These are phyloP conservation scores for Drosophila pandora DNA, from an alignment of 1,140 invertebrate species.

Conservation along the genomic window DNA sequence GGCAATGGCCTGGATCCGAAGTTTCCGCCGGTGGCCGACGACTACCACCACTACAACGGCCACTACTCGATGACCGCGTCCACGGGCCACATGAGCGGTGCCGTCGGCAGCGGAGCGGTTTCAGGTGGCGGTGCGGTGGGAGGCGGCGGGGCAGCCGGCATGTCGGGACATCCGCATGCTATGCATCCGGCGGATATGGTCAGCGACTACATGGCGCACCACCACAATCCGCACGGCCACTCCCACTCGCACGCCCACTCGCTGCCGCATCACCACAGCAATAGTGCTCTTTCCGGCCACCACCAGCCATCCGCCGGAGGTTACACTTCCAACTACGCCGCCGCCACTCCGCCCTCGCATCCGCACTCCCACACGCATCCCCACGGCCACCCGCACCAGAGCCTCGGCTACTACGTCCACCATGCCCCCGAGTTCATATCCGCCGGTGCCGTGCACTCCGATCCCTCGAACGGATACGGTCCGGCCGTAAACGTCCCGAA, in stretches of 20 bases:
- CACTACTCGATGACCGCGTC: constrained; percentile 82
- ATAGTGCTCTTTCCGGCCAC: constrained; percentile 74
- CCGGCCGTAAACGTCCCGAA: constrained; percentile 69
- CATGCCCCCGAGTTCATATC: constrained; percentile 77
- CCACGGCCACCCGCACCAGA: constrained; percentile 74
- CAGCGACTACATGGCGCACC: constrained; percentile 81
- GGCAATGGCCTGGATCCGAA: constrained; percentile 80
- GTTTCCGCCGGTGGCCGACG: constrained; percentile 82
- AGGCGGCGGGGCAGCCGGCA: constrained; percentile 33
- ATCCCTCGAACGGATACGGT: constrained; percentile 58
- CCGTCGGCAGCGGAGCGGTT: constrained; percentile 35
- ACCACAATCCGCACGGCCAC: constrained; percentile 56
- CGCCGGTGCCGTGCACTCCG: constrained; percentile 69
- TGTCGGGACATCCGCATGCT: constrained; percentile 78
- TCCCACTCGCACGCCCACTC: constrained; percentile 64
- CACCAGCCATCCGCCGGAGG: constrained; percentile 77
- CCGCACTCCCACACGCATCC: constrained; percentile 78
- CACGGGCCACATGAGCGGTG: constrained; percentile 73
- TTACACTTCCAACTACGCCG: constrained; percentile 68
- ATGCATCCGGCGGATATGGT: constrained; percentile 83
- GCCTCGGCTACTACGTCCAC: constrained; percentile 77
- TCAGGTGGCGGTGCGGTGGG: constrained; percentile 35
- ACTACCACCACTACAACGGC: constrained; percentile 83
- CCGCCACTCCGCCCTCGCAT: constrained; percentile 79
- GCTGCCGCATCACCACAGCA: constrained; percentile 79